A percentile compares a stretch with the other conserved stretches of the same genome.
Evolutionary conservation across 1,140 invertebrate genomes (phyloP).

Genomic region (Lerema accius): DNA sequence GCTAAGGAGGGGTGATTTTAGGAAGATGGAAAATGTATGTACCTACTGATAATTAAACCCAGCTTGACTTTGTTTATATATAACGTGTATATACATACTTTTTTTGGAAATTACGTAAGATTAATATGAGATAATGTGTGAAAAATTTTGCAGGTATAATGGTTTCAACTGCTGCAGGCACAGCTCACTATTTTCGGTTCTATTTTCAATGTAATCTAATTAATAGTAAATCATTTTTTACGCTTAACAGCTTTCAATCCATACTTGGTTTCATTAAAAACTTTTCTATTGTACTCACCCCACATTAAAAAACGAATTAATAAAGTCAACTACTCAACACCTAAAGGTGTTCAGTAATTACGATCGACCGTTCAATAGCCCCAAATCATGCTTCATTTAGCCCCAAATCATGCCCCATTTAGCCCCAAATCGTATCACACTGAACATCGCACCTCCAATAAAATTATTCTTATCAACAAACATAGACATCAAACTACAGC

Average conservation of each 20-base stretch:
- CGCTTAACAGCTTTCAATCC: neutral
- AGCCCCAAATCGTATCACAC: slow-evolving; percentile 23
- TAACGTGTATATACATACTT: no score
- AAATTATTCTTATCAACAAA: slow-evolving; percentile 50
- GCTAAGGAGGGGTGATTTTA: no score
- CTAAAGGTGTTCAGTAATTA: slow-evolving; percentile 28
- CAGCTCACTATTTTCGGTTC: no score
- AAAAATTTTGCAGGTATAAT: no score
- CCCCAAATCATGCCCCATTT: slow-evolving; percentile 15
- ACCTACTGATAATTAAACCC: no score
- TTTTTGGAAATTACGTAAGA: no score
- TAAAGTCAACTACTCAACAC: slow-evolving; percentile 12
- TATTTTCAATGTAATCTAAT: no score
- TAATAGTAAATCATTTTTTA: no score
- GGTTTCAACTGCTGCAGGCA: no score
- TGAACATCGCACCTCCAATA: slow-evolving; percentile 20
- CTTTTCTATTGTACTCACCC: neutral
- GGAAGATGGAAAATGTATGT: no score
- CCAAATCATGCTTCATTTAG: neutral
- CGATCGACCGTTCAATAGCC: slow-evolving; percentile 6
- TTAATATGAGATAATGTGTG: no score
- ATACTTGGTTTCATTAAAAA: neutral
- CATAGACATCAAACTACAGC: slow-evolving; percentile 48
- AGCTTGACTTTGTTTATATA: no score
- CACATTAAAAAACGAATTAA: slow-evolving; percentile 5